A percentile compares a stretch with the other conserved stretches of the same genome.
phyloP scores from a whole-genome alignment of 2,888 invertebrate genomes.

The Ophion costatus region DNA sequence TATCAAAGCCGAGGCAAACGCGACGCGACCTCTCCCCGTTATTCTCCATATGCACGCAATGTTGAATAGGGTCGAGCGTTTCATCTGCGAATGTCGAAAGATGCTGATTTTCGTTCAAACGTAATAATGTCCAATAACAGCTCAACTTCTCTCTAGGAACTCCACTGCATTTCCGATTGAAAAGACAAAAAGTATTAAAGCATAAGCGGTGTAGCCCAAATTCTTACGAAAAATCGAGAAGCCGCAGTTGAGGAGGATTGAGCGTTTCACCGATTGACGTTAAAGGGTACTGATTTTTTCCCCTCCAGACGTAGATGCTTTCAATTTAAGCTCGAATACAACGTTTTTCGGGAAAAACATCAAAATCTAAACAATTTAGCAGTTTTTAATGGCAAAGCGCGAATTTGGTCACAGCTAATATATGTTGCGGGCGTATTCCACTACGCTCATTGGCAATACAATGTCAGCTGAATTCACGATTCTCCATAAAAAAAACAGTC shows the following conservation, averaged over 20 bases:
- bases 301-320: too few relatives aligned
- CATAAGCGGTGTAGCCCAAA: not conserved
- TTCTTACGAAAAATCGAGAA: too few relatives aligned
- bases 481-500: not conserved
- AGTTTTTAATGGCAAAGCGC: not conserved
- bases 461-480: not conserved
- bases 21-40: constrained; percentile 13
- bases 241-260: too few relatives aligned
- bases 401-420: not conserved
- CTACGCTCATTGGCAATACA: too few relatives aligned
- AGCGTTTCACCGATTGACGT: too few relatives aligned
- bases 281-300: too few relatives aligned
- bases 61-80: not conserved
- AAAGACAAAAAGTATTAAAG: not conserved
- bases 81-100: not conserved
- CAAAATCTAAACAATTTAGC: not conserved
- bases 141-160: not conserved
- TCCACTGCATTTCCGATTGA: not conserved
- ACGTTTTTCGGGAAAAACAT: too few relatives aligned
- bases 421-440: too few relatives aligned
- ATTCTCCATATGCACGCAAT: constrained; percentile 4
- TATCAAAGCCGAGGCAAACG: constrained; percentile 21
- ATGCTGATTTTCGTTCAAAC: not conserved
- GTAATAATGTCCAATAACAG: not conserved
- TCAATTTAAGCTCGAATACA: too few relatives aligned